These are phyloP conservation scores for Micromussa lordhowensis DNA, from an alignment of 92 coral and sea anemone genomes.

Conservation along the genomic window DNA sequence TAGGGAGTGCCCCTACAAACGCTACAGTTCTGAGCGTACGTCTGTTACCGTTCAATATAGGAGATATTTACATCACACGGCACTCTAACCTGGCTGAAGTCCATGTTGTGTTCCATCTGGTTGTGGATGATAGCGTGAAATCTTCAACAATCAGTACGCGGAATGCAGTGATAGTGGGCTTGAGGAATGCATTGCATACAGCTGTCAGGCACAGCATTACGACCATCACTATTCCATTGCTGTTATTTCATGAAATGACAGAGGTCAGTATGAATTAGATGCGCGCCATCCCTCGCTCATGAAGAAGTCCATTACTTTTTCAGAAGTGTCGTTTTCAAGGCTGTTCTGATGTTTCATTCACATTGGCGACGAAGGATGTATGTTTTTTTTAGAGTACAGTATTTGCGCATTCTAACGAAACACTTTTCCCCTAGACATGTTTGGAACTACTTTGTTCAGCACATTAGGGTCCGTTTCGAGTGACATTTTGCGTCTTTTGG, in stretches of 20 bases:
- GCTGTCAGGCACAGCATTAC: conserved; percentile 93
- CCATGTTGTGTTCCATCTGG: conserved; percentile 93
- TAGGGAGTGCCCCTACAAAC: no score
- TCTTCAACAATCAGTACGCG: conserved; percentile 83
- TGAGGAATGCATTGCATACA: conserved; percentile 88
- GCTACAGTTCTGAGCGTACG: neutral
- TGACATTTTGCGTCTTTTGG: no score
- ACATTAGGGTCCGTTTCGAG: no score
- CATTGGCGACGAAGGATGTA: no score
- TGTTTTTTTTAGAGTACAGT: no score
- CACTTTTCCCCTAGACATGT: no score
- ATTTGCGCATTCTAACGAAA: no score
- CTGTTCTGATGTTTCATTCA: no score
- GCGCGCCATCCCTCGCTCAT: neutral
- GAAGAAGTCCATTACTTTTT: no score
- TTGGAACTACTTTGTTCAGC: no score
- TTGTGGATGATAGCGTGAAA: conserved; percentile 90
- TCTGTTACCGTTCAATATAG: conserved; percentile 29
- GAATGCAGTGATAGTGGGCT: conserved; percentile 89
- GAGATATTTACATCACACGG: conserved; percentile 94
- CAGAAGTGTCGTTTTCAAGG: no score
- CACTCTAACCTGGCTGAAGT: conserved; percentile 96
- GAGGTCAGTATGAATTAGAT: conserved; percentile 68
- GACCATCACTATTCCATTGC: conserved; percentile 88
- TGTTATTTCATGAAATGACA: conserved; percentile 95